Percentiles rank a stretch among this genome's conserved stretches.
Conservation (phyloP, 2,113 vertebrate species). For the Genyomyrus donnyi region DNA sequence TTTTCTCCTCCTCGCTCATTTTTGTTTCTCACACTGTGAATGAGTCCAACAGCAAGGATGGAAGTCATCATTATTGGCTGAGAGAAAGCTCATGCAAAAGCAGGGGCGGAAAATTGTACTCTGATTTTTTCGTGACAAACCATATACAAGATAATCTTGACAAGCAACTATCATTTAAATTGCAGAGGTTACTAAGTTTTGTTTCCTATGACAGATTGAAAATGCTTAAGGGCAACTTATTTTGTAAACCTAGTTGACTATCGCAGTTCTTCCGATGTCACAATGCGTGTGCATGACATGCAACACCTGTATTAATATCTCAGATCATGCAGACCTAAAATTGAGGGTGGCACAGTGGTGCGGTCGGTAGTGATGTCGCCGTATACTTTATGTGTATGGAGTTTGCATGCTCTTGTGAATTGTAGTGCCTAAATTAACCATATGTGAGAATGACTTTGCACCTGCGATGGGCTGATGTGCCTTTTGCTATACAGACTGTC, state of each 20-base stretch:
- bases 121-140: not conserved
- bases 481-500: not conserved
- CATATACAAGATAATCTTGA: not conserved
- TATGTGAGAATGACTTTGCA: not conserved
- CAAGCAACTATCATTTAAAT: not conserved
- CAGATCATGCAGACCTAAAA: not conserved
- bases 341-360: not conserved
- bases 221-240: not conserved
- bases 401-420: not conserved
- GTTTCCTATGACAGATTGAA: not conserved
- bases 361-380: not conserved
- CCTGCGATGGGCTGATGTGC: not conserved
- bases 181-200: not conserved
- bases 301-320: not conserved
- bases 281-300: not conserved
- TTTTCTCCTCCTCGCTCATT: not conserved
- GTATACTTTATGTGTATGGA: not conserved
- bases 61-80: not conserved
- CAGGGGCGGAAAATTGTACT: not conserved
- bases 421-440: not conserved
- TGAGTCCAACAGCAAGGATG: not conserved
- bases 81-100: not conserved
- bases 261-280: not conserved
- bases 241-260: not conserved
- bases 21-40: not conserved